Evolutionary conservation across 2,113 vertebrate genomes (phyloP), one percentile per base, ranked within the genome.

Genomic region (Pseudorectes ferrugineus): DNA sequence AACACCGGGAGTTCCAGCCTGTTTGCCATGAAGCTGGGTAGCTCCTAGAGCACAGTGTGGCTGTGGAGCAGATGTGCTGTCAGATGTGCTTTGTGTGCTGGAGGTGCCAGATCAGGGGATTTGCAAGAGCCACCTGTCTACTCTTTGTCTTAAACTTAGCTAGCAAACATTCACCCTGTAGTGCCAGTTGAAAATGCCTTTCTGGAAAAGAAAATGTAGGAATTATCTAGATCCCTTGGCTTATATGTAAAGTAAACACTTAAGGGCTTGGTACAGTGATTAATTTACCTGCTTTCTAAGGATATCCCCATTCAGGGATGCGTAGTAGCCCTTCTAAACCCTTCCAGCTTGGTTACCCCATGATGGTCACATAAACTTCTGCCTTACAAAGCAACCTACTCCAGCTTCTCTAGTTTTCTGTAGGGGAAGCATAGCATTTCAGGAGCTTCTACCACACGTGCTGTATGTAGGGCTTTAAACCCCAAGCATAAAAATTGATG

Each of bases 1-100:
- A 85, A 24, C 25, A 29, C 15, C 29, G 49, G 45, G 25, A 65
- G n/a, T 42, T 68, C 28, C 48, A 45, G 10, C 18, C 48, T 17
- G 0, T 61, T 26, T 62, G 23, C 25, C 25, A 35, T 7, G 6
- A 5, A 66, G n/a, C 21, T 0, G 2, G 15, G 18, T 52, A 25
- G 10, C 21, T 73, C 24, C 25, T 14, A 2, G 4, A 59, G 42
- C 25, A 25, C 6, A 6, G 48, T 24, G 29, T 51, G 49, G 21
- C 54, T 55, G 57, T 79, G 68, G 63, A 91, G 67, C 63, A 76
- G n/a, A 11, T 43, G 65, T 8, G 1, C 43, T 43, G 15, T 33
- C 62, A 70, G 57, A 31, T 68, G 29, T 29, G 29, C 40, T 86
- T 26, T 35, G 22, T 51, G 10, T 22, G 43, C 36, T 45, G 55